Base-by-base conservation (phyloP, 2,797 vertebrate genomes). In the Pachyuromys duprasi region DNA sequence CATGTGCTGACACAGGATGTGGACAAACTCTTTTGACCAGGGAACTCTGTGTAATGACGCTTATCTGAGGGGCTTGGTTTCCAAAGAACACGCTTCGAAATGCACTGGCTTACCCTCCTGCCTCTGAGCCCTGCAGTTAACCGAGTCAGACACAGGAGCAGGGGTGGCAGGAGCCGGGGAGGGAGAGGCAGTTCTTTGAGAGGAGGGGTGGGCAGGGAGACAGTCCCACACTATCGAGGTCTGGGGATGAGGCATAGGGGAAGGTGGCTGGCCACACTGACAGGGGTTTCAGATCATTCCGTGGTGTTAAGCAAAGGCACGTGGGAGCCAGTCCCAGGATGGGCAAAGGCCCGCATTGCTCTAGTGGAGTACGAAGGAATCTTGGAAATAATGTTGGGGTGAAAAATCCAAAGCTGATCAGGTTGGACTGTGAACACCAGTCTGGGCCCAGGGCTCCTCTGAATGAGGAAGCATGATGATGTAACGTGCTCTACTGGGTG, bases 31-130 rank as follows among this genome's bases (percentile, higher is more conserved):
- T 63, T 95, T 83, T 15, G 36, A 42, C n/a, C 15, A 31, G 75
- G 72, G 76, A 72, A 49, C 72, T 69, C 5, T 60, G 74, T 5
- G 3, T 28, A 18, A n/a, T 70, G 49, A 76, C 49, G 53, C 33
- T 0, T 82, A 55, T 65, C 28, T 45, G 8, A 80, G 69, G 82
- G 28, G 57, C 33, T 65, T 79, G 39, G 42, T 13, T 89, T 75
- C 90, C 65, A 89, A 92, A 95, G 90, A 70, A 62, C 36, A 60
- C 0, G 5, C n/a, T 76, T 79, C 76, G 65, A 65, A 91, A 91
- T 92, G 3, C n/a, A 20, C 33, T 22, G 33, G 22, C 36, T 89
- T 53, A 91, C 57, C 36, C 86, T 69, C 0, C 45, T 49, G 65
- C 79, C 74, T 93, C 28, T 11, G 42, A 69, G 45, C 75, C 49